A percentile compares a stretch with the other conserved stretches of the same genome.
These are phyloP conservation scores for Tridacna crocea DNA, from an alignment of 2,888 invertebrate species.

Conservation along the genomic window DNA sequence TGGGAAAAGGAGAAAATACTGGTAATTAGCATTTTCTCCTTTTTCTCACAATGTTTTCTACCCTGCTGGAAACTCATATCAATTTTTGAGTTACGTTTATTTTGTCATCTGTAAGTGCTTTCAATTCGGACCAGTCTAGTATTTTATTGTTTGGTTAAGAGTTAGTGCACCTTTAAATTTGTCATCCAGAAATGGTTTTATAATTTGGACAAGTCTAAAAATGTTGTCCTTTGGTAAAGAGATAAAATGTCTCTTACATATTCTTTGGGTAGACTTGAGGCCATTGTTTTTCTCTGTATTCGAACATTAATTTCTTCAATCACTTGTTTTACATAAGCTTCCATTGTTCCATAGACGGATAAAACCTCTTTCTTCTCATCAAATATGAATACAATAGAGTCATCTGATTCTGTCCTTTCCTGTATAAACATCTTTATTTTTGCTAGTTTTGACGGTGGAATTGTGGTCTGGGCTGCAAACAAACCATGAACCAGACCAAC, in stretches of 20 bases:
- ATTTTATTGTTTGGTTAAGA: no score
- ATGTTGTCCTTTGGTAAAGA: no score
- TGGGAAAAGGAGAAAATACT: no score
- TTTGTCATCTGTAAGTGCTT: no score
- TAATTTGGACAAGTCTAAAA: no score
- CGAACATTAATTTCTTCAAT: constrained; percentile 29
- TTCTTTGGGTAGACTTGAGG: constrained; percentile 31
- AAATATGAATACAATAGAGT: constrained; percentile 43
- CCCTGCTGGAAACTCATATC: no score
- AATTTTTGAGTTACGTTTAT: no score
- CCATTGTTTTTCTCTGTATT: not conserved
- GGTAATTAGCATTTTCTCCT: no score
- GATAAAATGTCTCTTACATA: constrained; percentile 32
- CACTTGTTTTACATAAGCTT: constrained; percentile 35
- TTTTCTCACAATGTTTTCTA: no score
- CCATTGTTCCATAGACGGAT: constrained; percentile 40
- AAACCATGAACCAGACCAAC: constrained; percentile 51
- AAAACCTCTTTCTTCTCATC: constrained; percentile 44
- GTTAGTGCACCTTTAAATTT: no score
- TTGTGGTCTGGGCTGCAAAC: constrained; percentile 37
- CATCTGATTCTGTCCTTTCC: constrained; percentile 32
- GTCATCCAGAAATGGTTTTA: no score
- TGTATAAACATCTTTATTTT: constrained; percentile 37
- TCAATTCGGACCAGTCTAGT: no score
- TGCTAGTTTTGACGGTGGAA: constrained; percentile 28